These are phyloP conservation scores for Paratilapia polleni DNA, from an alignment of 2,113 vertebrate species.

Conservation along the genomic window DNA sequence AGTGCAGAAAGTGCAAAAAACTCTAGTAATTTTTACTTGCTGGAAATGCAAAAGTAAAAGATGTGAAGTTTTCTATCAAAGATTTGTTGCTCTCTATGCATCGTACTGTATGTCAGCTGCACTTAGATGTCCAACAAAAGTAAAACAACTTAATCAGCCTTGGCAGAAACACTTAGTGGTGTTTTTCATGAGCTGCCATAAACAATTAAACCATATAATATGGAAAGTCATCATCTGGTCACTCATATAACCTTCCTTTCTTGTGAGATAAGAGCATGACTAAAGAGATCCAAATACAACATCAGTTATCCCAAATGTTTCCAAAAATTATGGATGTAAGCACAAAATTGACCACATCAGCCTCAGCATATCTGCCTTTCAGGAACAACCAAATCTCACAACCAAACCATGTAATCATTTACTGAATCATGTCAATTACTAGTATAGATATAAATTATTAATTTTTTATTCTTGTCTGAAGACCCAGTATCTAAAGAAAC, in stretches of 20 bases:
- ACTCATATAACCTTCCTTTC: constrained; percentile 32
- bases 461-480: neutral
- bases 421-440: neutral
- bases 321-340: neutral
- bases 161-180: constrained; percentile 46
- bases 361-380: neutral
- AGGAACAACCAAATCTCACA: neutral
- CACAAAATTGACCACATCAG: neutral
- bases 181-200: constrained; percentile 51
- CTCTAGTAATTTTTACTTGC: neutral
- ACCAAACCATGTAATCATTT: neutral
- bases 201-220: constrained; percentile 57
- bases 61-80: neutral
- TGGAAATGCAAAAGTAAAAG: neutral
- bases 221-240: constrained; percentile 50
- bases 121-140: constrained; percentile 42
- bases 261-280: neutral
- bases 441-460: neutral
- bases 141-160: constrained; percentile 58
- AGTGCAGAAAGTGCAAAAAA: neutral
- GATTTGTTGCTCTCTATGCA: neutral
- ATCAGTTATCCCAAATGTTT: neutral
- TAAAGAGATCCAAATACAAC: neutral
- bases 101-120: constrained; percentile 4
- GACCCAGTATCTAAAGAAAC: neutral